Percentiles rank a stretch among this genome's conserved stretches.
Evolutionary conservation across 2,797 vertebrate species (phyloP).

Genomic region (Geotrypetes seraphini): DNA sequence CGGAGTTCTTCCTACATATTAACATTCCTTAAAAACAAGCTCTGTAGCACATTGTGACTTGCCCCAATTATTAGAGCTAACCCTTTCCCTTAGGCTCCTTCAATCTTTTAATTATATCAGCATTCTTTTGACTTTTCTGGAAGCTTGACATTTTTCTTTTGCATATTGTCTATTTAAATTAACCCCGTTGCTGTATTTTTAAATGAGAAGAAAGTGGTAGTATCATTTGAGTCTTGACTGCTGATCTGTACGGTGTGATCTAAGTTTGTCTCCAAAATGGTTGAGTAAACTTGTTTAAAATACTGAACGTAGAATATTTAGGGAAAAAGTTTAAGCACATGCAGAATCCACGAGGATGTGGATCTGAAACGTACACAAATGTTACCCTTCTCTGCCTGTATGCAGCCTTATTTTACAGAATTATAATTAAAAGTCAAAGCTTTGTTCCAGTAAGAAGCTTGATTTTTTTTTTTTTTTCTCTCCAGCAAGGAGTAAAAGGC

Average conservation of each 20-base stretch:
- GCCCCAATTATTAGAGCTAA: constrained; percentile 39
- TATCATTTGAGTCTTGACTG: background rate
- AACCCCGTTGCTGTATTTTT: background rate
- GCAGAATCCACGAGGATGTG: background rate
- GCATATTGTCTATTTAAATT: background rate
- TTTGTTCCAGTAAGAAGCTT: constrained; percentile 26
- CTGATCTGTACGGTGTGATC: background rate
- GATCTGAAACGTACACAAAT: constrained; percentile 30
- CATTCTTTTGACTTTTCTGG: constrained; percentile 9
- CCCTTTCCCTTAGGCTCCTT: constrained; percentile 3
- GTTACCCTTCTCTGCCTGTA: constrained; percentile 11
- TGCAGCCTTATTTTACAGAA: constrained; percentile 25
- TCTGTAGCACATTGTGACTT: constrained; percentile 38
- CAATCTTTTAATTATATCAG: constrained; percentile 2
- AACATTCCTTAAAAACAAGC: constrained; percentile 32
- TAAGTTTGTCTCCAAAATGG: constrained; percentile 26
- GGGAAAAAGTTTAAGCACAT: constrained; percentile 9
- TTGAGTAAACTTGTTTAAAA: constrained; percentile 42
- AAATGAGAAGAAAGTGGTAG: background rate
- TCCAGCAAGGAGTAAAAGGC: constrained; percentile 42
- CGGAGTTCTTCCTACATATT: constrained; percentile 47
- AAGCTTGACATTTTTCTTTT: background rate
- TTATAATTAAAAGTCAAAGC: constrained; percentile 31
- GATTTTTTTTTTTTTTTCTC: no score
- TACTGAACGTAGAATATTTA: constrained; percentile 6